These are phyloP conservation scores for Chlorocebus sabaeus DNA, from an alignment of 2,113 vertebrate genomes.

Conservation along the genomic window DNA sequence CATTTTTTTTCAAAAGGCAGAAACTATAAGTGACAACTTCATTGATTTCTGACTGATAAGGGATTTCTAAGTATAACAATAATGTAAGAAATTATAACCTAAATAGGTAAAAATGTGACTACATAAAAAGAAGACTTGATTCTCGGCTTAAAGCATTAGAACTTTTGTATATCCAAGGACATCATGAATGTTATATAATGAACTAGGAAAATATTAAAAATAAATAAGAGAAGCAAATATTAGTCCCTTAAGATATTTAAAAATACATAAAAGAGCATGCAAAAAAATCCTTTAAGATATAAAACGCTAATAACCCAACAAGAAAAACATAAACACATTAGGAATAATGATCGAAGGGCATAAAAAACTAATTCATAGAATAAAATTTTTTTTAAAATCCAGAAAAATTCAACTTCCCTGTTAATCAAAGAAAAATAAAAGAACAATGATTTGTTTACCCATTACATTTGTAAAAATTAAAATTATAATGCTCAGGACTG, in stretches of 20 bases:
- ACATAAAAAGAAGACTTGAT: background rate
- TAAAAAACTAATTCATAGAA: slow-evolving; percentile 17
- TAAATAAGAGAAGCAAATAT: background rate
- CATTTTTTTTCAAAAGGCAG: background rate
- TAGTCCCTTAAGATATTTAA: background rate
- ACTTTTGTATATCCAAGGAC: background rate
- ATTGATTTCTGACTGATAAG: slow-evolving; percentile 2
- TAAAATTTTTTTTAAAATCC: background rate
- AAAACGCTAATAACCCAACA: background rate
- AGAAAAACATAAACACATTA: background rate
- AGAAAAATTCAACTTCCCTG: background rate
- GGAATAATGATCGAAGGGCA: slow-evolving; percentile 23
- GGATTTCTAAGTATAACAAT: background rate
- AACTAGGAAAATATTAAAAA: background rate
- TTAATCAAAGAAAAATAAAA: slow-evolving; percentile 31
- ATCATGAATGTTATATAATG: background rate
- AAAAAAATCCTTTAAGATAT: background rate
- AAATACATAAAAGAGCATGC: background rate
- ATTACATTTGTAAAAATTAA: background rate
- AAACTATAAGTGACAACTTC: background rate
- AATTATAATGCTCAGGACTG: background rate
- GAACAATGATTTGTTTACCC: background rate
- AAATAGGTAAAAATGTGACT: background rate
- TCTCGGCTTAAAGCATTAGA: background rate
- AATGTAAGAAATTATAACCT: slow-evolving; percentile 28